phyloP scores from a whole-genome alignment of 2,888 invertebrate species.

The Cenopis cana region DNA sequence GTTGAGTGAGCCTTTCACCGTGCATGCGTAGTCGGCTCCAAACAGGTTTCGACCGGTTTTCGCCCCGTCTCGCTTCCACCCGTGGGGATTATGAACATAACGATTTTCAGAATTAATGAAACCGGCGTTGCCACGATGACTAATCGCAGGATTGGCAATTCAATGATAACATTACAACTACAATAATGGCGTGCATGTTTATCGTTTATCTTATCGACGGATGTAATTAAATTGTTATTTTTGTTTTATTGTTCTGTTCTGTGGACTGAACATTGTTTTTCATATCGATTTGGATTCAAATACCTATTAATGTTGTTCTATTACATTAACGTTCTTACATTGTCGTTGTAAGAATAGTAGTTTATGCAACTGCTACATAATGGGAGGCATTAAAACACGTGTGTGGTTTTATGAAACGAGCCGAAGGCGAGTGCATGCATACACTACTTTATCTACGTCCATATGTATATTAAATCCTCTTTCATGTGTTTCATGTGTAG shows the following conservation, averaged over 20 bases:
- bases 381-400: too few relatives aligned
- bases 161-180: background rate
- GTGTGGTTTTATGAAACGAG: too few relatives aligned
- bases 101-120: conserved; percentile 43
- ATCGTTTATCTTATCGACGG: background rate
- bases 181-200: background rate
- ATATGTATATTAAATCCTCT: too few relatives aligned
- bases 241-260: background rate
- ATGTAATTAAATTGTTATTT: background rate
- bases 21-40: conserved; percentile 47
- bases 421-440: too few relatives aligned
- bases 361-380: too few relatives aligned
- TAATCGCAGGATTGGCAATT: conserved; percentile 15
- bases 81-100: conserved; percentile 39
- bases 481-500: too few relatives aligned
- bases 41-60: conserved; percentile 48
- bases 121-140: background rate
- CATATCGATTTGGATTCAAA: background rate
- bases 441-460: too few relatives aligned
- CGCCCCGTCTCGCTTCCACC: conserved; percentile 24
- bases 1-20: conserved; percentile 2
- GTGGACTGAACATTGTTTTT: background rate
- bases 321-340: too few relatives aligned
- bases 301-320: too few relatives aligned
- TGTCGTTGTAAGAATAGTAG: too few relatives aligned